These are phyloP conservation scores for Peromyscus polionotus DNA, from an alignment of 2,113 vertebrate species.

Conservation along the genomic window DNA sequence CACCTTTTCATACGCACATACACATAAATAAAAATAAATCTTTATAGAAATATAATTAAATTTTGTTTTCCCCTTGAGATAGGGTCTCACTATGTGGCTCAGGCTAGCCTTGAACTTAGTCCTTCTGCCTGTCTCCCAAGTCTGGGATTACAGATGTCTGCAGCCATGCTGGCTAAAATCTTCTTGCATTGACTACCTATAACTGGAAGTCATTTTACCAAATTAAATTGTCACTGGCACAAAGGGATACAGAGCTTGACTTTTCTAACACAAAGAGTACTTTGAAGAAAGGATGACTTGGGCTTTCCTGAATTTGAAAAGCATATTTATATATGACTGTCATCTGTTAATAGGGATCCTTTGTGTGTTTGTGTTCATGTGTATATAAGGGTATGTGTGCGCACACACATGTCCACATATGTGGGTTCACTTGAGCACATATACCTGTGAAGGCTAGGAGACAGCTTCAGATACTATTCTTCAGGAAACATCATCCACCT, in stretches of 20 bases:
- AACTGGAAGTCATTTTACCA: conserved; percentile 58
- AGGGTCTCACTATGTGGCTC: not conserved
- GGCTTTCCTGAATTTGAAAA: not conserved
- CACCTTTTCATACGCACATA: not conserved
- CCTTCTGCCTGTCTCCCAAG: not conserved
- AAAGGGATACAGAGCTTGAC: not conserved
- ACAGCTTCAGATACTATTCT: not conserved
- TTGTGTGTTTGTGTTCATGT: not conserved
- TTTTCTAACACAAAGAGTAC: conserved; percentile 50
- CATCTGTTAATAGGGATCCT: not conserved
- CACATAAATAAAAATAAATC: not conserved
- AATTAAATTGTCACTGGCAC: conserved; percentile 1
- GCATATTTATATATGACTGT: not conserved
- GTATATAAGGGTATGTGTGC: not conserved
- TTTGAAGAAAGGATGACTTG: conserved; percentile 3
- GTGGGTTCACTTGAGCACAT: not conserved
- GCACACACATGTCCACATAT: not conserved
- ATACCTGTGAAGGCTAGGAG: no score
- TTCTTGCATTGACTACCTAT: not conserved
- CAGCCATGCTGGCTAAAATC: not conserved
- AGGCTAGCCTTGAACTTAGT: not conserved
- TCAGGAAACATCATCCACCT: not conserved
- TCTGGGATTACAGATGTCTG: not conserved
- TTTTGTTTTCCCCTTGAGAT: not conserved
- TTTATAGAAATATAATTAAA: not conserved